Conservation (phyloP, 1,140 invertebrate genomes). For the Drepana arcuata region DNA sequence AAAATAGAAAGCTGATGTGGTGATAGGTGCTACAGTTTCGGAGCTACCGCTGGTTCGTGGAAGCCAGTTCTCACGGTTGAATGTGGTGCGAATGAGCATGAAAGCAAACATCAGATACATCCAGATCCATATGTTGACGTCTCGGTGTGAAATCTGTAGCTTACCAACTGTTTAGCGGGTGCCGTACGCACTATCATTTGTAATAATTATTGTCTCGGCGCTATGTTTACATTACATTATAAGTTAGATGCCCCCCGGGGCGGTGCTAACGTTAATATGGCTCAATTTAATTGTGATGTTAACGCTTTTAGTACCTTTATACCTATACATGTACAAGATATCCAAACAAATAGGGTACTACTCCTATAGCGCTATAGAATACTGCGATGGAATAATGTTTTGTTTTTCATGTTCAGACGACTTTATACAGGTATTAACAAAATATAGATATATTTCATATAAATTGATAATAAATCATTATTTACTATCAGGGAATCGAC, state of each 20-base stretch:
- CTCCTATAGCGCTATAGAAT: no score
- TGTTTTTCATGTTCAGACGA: no score
- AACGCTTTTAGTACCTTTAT: no score
- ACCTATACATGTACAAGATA: no score
- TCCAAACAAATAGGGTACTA: no score
- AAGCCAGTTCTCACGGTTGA: conserved; percentile 59
- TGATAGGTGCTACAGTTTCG: conserved; percentile 55
- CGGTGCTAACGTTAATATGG: conserved; percentile 9
- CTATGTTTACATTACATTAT: conserved; percentile 53
- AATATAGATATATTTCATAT: no score
- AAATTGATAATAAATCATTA: no score
- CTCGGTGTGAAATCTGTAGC: conserved; percentile 70
- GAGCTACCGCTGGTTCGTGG: conserved; percentile 49
- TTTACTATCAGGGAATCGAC: no score
- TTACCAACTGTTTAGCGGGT: conserved; percentile 67
- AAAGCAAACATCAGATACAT: conserved; percentile 66
- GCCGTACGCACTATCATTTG: conserved; percentile 64
- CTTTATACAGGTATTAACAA: no score
- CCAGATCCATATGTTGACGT: conserved; percentile 70
- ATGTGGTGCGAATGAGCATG: conserved; percentile 64
- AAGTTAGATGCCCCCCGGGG: conserved; percentile 18
- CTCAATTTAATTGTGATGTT: no score
- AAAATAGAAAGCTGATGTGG: conserved; percentile 51
- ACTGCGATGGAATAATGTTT: no score
- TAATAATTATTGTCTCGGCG: conserved; percentile 68